Evolutionary conservation across 64 coral and sea anemone genomes (phyloP), one percentile per base, ranked within the genome.

Genomic region (Cladopsammia gracilis): DNA sequence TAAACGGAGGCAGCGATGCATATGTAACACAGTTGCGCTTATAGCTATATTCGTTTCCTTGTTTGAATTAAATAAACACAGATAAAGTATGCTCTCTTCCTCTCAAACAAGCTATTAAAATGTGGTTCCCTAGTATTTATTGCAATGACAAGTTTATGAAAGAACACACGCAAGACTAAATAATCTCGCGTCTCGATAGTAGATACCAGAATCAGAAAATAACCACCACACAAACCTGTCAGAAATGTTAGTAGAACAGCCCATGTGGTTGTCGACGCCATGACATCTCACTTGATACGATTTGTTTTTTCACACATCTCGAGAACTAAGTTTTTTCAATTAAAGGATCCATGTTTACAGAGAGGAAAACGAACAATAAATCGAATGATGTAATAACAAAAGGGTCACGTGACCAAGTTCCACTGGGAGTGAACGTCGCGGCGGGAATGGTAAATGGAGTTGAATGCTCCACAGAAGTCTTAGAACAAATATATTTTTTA

Each of bases 351-450:
- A 65, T 84, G 19, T 67, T 66, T 49, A 48, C 5, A 3, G 45
- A 50, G 19, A 65, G 34, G 10, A 22, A 18, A 84, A 10, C 3
- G 45, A 65, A 49, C 62, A 44, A 44, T 68, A 67, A 67, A 48
- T 24, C n/a, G 9, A 84, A 84, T 84, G 80, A 84, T 84, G 80
- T 84, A 84, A 84, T 84, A 51, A 65, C 54, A 80, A 50, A 68
- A 60, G 4, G 16, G 62, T 84, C 80, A 84, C 80, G 80, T 84
- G 80, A 84, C 61, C 15, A 84, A 2, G 58, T 47, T 67, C 18
- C 61, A 6, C 49, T 7, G 18, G 22, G 48, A 67, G 10, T 49
- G 18, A 68, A 42, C 18, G 80, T 84, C 72, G 14, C 8, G 26
- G 8, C 16, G 4, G 14, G 26, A 69, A 45, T 45, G 70, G 13